Conservation (phyloP, 64 coral and sea anemone species). For the Stylophora pistillata region DNA sequence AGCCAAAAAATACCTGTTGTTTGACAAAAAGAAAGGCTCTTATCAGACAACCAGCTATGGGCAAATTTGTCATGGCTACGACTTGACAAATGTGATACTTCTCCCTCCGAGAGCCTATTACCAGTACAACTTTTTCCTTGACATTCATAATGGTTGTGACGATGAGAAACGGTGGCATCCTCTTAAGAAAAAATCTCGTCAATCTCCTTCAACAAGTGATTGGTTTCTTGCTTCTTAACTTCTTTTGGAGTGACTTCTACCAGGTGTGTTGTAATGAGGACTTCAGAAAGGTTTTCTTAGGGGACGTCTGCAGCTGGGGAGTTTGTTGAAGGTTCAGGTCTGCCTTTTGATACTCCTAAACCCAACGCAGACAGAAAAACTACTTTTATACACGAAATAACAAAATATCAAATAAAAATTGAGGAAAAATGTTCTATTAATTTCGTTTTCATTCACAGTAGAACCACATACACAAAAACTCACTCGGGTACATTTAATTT, state of each 20-base stretch:
- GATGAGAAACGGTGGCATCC: neutral
- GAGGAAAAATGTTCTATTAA: too few relatives aligned
- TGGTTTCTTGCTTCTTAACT: constrained; percentile 16
- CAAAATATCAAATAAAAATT: too few relatives aligned
- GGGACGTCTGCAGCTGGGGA: neutral
- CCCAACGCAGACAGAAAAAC: too few relatives aligned
- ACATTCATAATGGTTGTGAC: constrained; percentile 1
- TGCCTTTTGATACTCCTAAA: constrained; percentile 22
- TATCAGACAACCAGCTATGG: constrained; percentile 53
- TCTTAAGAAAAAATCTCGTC: neutral
- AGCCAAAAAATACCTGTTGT: constrained; percentile 62
- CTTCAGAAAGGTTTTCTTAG: constrained; percentile 7
- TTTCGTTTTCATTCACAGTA: too few relatives aligned
- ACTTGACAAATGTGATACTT: constrained; percentile 24
- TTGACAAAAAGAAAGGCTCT: constrained; percentile 40
- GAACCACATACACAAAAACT: too few relatives aligned
- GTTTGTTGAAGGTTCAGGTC: neutral
- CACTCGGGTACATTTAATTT: too few relatives aligned
- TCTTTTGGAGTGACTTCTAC: constrained; percentile 23
- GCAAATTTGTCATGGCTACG: constrained; percentile 29
- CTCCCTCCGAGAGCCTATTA: neutral
- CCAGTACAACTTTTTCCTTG: neutral
- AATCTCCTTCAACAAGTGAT: constrained; percentile 11
- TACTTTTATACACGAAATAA: too few relatives aligned
- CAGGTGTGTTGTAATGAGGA: neutral